A percentile compares a stretch with the other conserved stretches of the same genome.
Conservation (phyloP, 2,797 vertebrate genomes). For the Chromobotia macracanthus region DNA sequence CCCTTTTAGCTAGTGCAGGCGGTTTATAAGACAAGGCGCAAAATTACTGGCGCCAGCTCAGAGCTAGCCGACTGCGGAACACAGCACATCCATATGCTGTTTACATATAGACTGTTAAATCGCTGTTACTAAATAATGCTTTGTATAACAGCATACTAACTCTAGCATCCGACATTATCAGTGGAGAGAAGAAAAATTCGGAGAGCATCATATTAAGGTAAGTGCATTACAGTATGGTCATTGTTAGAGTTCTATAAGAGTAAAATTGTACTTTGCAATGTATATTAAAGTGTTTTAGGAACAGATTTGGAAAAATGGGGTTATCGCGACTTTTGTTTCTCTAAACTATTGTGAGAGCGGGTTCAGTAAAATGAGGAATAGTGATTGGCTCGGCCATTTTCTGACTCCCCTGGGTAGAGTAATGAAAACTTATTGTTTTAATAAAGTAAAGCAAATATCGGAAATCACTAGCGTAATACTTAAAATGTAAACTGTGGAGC, state of each 20-base stretch:
- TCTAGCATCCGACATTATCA: not conserved
- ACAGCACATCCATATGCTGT: constrained; percentile 19
- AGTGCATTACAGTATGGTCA: constrained; percentile 23
- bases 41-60: constrained; percentile 70
- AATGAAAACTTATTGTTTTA: constrained; percentile 40
- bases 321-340: not conserved
- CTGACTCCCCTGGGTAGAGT: constrained; percentile 35
- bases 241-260: constrained; percentile 8
- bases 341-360: not conserved
- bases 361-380: constrained; percentile 46
- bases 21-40: constrained; percentile 68
- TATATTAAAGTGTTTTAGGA: not conserved
- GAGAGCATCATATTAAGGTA: constrained; percentile 68
- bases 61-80: constrained; percentile 58
- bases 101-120: not conserved
- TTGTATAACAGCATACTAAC: not conserved
- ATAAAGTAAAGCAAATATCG: constrained; percentile 25
- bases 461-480: fast-evolving
- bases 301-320: not conserved
- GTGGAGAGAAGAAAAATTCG: constrained; percentile 65
- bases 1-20: constrained; percentile 66
- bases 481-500: not conserved
- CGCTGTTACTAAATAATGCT: not conserved
- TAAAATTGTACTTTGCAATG: not conserved
- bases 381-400: constrained; percentile 61